Percentiles rank a stretch among this genome's conserved stretches.
Evolutionary conservation across 2,888 invertebrate species (phyloP).

Genomic region (Elmis aenea): DNA sequence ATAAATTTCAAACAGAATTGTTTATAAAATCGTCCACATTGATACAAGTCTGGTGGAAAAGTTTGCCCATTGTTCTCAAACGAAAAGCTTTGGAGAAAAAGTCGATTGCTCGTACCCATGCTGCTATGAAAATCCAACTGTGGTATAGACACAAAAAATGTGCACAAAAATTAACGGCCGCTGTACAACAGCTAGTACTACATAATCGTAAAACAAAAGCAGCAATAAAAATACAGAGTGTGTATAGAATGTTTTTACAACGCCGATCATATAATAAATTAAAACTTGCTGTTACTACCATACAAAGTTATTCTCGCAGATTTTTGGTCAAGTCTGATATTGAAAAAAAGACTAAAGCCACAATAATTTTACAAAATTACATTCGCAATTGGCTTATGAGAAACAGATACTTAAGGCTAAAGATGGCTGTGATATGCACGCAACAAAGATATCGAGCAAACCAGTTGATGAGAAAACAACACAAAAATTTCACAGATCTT

Average conservation of each 20-base stretch:
- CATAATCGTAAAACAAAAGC: conserved; percentile 44
- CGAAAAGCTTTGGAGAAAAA: conserved; percentile 44
- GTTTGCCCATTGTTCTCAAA: conserved; percentile 53
- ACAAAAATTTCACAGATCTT: conserved; percentile 22
- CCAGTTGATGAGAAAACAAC: conserved; percentile 13
- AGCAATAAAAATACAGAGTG: conserved; percentile 51
- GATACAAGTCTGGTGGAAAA: conserved; percentile 71
- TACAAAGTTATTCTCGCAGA: conserved; percentile 29
- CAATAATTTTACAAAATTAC: conserved; percentile 31
- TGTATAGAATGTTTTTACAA: conserved; percentile 44
- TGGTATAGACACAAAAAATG: conserved; percentile 50
- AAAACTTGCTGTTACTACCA: conserved; percentile 21
- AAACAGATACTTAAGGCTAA: conserved; percentile 22
- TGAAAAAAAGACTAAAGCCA: conserved; percentile 27
- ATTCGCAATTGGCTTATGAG: conserved; percentile 24
- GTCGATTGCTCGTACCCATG: conserved; percentile 46
- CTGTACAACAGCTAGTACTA: conserved; percentile 44
- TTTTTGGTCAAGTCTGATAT: conserved; percentile 25
- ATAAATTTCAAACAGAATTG: conserved; percentile 72
- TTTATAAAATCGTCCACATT: conserved; percentile 62
- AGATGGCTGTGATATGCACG: conserved; percentile 14
- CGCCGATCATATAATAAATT: conserved; percentile 25
- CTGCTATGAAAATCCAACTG: conserved; percentile 56
- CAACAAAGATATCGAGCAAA: conserved; percentile 29
- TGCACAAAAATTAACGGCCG: conserved; percentile 18